Base-by-base conservation (phyloP, 2,797 vertebrate species). In the Botia almorhae region DNA sequence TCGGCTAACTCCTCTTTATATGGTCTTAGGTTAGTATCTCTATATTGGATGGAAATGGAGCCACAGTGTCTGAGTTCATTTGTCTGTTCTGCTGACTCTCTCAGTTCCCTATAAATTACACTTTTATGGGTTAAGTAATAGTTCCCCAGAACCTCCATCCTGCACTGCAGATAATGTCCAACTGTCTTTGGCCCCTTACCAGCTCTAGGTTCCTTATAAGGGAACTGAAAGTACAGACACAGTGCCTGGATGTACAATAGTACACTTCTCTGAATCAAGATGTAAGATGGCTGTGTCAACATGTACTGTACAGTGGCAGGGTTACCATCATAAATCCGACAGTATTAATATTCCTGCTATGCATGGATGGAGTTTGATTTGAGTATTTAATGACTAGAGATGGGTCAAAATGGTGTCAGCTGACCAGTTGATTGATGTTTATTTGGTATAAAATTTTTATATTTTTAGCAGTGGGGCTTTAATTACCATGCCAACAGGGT, bases 71-170 rank as follows among this genome's bases (percentile, higher is more conserved):
- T 87, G 84, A 60, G 87, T 83, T 16, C 53, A 81, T 86, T 86
- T 85, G 74, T 86, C 82, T 78, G 63, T 71, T 82, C 76, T 90
- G 91, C 93, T 92, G 92, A 91, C 90, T 69, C 86, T 87, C 89
- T 91, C 88, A 83, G 74, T 89, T 13, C 7, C 91, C 90, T 90
- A 90, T 91, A 93, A 93, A 94, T 94, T 82, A 88, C 86, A 91
- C 86, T 94, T 95, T 94, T 94, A 94, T 92, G 89, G 89, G 87
- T 87, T 86, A 87, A 90, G 88, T 94, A 93, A 94, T 92, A 91
- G 90, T 90, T 89, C 92, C 92, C 92, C 81, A 88, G 91, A 81
- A 84, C 70, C 89, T 91, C 85, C 7, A 88, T 93, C 89, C 89
- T 89, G 93, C 93, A 94, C 90, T 95, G 93, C 93, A 94, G 93